A percentile compares a stretch with the other conserved stretches of the same genome.
phyloP scores from a whole-genome alignment of 2,888 invertebrate species.

The Cryptops parisi region DNA sequence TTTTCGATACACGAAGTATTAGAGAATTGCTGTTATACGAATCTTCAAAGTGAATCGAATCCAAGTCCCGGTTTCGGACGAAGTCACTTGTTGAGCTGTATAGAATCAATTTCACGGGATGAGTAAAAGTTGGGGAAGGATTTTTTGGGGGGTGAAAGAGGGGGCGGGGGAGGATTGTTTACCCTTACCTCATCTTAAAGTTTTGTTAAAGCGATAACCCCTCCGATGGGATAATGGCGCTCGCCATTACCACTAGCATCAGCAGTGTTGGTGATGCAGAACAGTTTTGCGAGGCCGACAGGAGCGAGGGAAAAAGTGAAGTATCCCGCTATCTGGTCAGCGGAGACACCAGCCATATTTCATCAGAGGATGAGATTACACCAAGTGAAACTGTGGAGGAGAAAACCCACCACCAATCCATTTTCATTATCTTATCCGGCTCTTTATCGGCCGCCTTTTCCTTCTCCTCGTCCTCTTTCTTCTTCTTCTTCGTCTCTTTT shows the following conservation, averaged over 20 bases:
- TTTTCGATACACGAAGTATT: too few relatives aligned
- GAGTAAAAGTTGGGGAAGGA: too few relatives aligned
- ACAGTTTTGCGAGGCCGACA: background rate
- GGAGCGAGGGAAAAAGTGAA: background rate
- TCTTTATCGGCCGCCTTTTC: constrained; percentile 10
- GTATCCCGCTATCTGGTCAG: constrained; percentile 4
- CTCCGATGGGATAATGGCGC: background rate
- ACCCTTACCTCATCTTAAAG: background rate
- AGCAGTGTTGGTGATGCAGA: background rate
- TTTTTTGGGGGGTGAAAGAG: background rate
- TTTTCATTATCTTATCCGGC: constrained; percentile 15
- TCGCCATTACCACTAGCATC: too few relatives aligned
- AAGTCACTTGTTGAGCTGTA: too few relatives aligned
- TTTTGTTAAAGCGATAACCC: background rate
- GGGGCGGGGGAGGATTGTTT: background rate
- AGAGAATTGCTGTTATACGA: too few relatives aligned
- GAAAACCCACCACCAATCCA: too few relatives aligned
- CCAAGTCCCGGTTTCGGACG: too few relatives aligned
- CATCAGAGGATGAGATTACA: constrained; percentile 10
- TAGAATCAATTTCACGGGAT: too few relatives aligned
- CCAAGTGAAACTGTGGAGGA: too few relatives aligned
- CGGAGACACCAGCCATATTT: constrained; percentile 12
- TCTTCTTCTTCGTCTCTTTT: constrained; percentile 5
- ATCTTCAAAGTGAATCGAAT: too few relatives aligned
- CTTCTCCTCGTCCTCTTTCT: constrained; percentile 6